These are phyloP conservation scores for Alexandromys fortis DNA, from an alignment of 2,113 vertebrate species.

Conservation along the genomic window DNA sequence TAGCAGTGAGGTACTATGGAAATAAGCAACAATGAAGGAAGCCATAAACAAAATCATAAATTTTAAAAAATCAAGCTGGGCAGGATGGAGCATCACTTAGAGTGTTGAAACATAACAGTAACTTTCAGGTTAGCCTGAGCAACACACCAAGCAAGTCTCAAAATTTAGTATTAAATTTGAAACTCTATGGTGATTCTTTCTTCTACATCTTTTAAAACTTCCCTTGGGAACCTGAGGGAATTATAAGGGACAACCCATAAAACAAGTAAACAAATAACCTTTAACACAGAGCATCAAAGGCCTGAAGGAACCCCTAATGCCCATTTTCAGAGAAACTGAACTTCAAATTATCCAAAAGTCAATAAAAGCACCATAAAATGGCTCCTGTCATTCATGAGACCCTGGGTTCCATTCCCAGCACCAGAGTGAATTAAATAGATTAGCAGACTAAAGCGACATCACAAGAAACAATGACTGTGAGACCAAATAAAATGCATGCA, in stretches of 20 bases:
- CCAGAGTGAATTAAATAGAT: not conserved
- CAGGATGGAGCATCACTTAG: not conserved
- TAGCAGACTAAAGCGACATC: not conserved
- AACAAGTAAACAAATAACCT: conserved; percentile 28
- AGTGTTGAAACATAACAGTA: not conserved
- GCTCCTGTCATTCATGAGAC: not conserved
- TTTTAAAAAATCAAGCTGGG: not conserved
- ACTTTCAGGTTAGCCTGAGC: not conserved
- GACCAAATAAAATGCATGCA: conserved; percentile 6
- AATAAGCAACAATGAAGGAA: conserved; percentile 29
- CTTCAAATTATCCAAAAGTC: not conserved
- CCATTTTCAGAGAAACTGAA: not conserved
- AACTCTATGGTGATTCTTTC: not conserved
- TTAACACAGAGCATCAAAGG: not conserved
- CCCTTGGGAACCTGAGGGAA: conserved; percentile 12
- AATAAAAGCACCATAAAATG: not conserved
- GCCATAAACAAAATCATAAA: not conserved
- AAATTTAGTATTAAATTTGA: not conserved
- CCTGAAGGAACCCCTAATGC: not conserved
- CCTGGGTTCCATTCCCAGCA: not conserved
- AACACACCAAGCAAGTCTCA: not conserved
- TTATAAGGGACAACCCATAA: not conserved
- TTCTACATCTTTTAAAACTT: conserved; percentile 7
- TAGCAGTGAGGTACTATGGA: not conserved
- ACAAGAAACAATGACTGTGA: not conserved